Conservation (phyloP, 2,113 vertebrate genomes). For the Indicator maculatus region DNA sequence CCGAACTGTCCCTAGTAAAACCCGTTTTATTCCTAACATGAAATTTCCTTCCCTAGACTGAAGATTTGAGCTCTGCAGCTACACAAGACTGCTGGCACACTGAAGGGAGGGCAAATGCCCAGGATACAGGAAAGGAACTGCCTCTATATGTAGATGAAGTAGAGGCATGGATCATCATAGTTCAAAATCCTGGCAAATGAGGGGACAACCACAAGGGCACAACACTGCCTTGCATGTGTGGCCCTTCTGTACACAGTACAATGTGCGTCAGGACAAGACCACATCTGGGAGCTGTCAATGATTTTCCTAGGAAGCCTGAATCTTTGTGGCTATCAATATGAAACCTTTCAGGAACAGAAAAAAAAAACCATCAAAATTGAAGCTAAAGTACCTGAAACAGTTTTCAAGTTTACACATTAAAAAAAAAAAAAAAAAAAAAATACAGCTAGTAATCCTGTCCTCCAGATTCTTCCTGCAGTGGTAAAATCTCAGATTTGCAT, state of each 20-base stretch:
- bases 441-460: background rate
- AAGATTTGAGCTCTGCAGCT: background rate
- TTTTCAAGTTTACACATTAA: background rate
- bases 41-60: background rate
- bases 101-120: background rate
- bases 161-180: background rate
- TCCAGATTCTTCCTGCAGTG: background rate
- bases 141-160: background rate
- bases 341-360: background rate
- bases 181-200: background rate
- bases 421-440: background rate
- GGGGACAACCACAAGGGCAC: background rate
- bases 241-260: accelerated
- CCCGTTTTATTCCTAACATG: background rate
- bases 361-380: background rate
- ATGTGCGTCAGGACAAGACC: background rate
- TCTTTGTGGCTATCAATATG: background rate
- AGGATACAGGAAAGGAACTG: background rate
- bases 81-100: background rate
- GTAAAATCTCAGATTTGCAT: background rate
- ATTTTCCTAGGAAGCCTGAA: background rate
- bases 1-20: background rate
- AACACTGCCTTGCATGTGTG: background rate
- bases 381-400: background rate
- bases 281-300: background rate